Percentiles rank a stretch among this genome's conserved stretches.
These are phyloP conservation scores for Nemotelus pantherinus DNA, from an alignment of 2,888 invertebrate species.

Conservation along the genomic window DNA sequence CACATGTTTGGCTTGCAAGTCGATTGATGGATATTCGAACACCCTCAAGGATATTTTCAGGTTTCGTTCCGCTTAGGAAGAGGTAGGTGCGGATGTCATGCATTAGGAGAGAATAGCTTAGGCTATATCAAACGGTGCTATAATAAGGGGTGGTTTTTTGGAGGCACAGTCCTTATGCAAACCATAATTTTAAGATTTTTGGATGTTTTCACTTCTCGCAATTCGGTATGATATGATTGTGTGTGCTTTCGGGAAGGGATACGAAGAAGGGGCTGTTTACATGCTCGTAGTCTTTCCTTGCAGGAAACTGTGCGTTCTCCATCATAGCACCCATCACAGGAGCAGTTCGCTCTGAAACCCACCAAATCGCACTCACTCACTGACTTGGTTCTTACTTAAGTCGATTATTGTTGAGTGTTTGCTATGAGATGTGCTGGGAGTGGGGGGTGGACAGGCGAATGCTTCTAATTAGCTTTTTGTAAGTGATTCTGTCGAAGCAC, in stretches of 20 bases:
- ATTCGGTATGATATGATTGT: conserved; percentile 5
- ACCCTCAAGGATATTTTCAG: conserved; percentile 15
- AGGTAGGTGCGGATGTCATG: conserved; percentile 7
- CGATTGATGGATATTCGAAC: conserved; percentile 18
- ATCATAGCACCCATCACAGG: background rate
- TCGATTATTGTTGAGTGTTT: conserved; percentile 36
- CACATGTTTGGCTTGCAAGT: conserved; percentile 27
- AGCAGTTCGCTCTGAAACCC: conserved; percentile 18
- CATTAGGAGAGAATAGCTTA: conserved; percentile 13
- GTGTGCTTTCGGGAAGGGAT: background rate
- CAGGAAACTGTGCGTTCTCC: conserved; percentile 9
- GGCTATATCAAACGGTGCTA: background rate
- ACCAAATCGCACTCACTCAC: conserved; percentile 10
- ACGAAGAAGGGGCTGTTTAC: conserved; percentile 20
- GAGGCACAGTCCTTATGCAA: conserved; percentile 21
- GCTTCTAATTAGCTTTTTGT: conserved; percentile 44
- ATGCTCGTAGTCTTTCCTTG: background rate
- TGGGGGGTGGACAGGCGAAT: background rate
- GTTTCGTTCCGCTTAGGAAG: background rate
- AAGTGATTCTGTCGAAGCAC: conserved; percentile 15
- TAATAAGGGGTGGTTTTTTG: conserved; percentile 28
- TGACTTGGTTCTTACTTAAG: conserved; percentile 30
- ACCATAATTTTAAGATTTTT: conserved; percentile 41
- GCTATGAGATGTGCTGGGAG: background rate
- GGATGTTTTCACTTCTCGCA: conserved; percentile 24